phyloP scores from a whole-genome alignment of 2,888 invertebrate genomes.

The Agriopis aurantiaria region DNA sequence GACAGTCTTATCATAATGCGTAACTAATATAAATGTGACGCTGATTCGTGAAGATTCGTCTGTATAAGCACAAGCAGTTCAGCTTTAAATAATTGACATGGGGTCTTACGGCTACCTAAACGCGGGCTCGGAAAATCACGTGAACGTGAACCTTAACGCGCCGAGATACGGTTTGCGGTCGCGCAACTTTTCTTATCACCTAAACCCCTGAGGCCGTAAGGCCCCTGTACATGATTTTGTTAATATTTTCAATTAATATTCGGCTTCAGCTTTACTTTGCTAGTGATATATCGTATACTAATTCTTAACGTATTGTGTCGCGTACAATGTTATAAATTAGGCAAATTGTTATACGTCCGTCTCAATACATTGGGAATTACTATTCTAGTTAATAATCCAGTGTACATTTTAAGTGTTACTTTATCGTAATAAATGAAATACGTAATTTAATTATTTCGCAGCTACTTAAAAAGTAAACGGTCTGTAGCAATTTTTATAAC shows the following conservation, averaged over 20 bases:
- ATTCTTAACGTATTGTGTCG: conserved; percentile 59
- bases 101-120: no score
- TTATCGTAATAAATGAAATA: conserved; percentile 54
- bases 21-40: background rate
- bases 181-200: no score
- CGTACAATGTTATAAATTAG: conserved; percentile 53
- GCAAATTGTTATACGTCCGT: conserved; percentile 51
- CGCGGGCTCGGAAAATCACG: no score
- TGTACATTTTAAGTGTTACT: conserved; percentile 64
- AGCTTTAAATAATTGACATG: no score
- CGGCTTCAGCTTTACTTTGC: conserved; percentile 75
- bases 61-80: background rate
- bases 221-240: conserved; percentile 9
- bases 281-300: conserved; percentile 54
- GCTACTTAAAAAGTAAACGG: conserved; percentile 43
- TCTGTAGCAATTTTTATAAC: conserved; percentile 26
- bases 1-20: no score
- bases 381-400: conserved; percentile 53
- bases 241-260: conserved; percentile 56
- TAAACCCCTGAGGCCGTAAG: no score
- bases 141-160: no score
- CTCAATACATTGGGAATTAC: conserved; percentile 55
- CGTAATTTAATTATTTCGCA: conserved; percentile 47
- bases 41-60: background rate
- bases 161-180: no score